Evolutionary conservation across 2,888 invertebrate genomes (phyloP).

Genomic region (Drosophila nigricruria): DNA sequence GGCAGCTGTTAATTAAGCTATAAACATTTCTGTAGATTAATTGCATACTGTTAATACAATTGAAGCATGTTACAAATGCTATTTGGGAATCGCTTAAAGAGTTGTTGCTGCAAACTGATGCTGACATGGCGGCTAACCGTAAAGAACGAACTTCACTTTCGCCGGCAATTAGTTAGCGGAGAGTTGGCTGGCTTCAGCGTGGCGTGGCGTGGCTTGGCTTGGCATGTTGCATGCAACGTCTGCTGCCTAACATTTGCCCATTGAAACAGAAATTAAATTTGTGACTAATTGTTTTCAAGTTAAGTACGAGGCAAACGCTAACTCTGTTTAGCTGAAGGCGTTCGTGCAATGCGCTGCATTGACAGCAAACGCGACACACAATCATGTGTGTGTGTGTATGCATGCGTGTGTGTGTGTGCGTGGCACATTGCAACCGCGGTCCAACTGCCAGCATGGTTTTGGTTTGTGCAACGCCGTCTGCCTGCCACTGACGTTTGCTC

Average conservation of each 20-base stretch:
- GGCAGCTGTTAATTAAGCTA: background rate
- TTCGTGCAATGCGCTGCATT: constrained; percentile 49
- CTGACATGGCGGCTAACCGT: constrained; percentile 67
- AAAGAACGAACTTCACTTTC: constrained; percentile 54
- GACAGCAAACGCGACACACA: constrained; percentile 46
- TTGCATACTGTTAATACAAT: constrained; percentile 12
- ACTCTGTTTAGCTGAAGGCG: constrained; percentile 50
- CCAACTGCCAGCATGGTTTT: constrained; percentile 55
- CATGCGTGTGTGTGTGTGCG: constrained; percentile 43
- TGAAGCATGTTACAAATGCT: constrained; percentile 7
- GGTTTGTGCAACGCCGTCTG: constrained; percentile 28
- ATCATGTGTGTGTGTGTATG: constrained; percentile 12
- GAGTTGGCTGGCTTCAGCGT: constrained; percentile 40
- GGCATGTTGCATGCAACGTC: constrained; percentile 71
- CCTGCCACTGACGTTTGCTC: constrained; percentile 53
- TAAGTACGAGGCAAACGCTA: constrained; percentile 53
- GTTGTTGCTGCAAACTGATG: constrained; percentile 58
- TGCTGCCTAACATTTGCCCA: constrained; percentile 38
- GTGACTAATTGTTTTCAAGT: constrained; percentile 72
- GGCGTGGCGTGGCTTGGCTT: constrained; percentile 31
- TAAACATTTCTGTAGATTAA: constrained; percentile 1
- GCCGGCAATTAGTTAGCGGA: constrained; percentile 60
- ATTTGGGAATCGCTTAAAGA: constrained; percentile 15
- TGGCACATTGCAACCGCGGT: constrained; percentile 58
- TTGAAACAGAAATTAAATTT: constrained; percentile 69